Percentiles rank a stretch among this genome's conserved stretches.
Evolutionary conservation across 2,888 invertebrate genomes (phyloP).

Genomic region (Andrena haemorrhoa): DNA sequence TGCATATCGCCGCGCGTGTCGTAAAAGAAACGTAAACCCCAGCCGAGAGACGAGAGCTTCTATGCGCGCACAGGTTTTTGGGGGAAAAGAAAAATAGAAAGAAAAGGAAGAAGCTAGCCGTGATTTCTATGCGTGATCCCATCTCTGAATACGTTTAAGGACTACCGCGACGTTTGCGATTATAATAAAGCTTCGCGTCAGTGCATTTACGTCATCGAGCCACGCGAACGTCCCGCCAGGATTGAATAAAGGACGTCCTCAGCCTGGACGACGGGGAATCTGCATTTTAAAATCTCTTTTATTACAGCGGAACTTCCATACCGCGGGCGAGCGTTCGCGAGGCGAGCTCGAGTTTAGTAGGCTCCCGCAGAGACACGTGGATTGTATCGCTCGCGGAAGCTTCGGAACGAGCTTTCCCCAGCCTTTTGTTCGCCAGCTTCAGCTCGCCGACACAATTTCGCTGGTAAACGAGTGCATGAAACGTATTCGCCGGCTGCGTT

Average conservation of each 20-base stretch:
- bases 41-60: background rate
- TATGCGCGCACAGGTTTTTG: background rate
- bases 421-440: constrained; percentile 47
- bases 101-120: background rate
- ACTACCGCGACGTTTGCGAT: background rate
- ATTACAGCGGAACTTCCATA: background rate
- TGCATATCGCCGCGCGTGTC: constrained; percentile 39
- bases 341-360: background rate
- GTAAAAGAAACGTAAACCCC: constrained; percentile 21
- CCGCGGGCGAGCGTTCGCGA: background rate
- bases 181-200: background rate
- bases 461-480: constrained; percentile 19
- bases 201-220: constrained; percentile 9
- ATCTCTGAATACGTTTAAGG: background rate
- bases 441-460: constrained; percentile 25
- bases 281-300: constrained; percentile 4
- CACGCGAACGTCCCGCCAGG: background rate
- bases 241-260: background rate
- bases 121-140: background rate
- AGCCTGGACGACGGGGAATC: background rate
- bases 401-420: constrained; percentile 36
- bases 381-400: constrained; percentile 44
- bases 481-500: constrained; percentile 30
- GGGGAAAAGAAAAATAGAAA: too few species aligned
- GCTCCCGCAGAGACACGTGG: constrained; percentile 4